Base-by-base conservation (phyloP, 2,888 invertebrate species). In the Sarcophaga subvicina region DNA sequence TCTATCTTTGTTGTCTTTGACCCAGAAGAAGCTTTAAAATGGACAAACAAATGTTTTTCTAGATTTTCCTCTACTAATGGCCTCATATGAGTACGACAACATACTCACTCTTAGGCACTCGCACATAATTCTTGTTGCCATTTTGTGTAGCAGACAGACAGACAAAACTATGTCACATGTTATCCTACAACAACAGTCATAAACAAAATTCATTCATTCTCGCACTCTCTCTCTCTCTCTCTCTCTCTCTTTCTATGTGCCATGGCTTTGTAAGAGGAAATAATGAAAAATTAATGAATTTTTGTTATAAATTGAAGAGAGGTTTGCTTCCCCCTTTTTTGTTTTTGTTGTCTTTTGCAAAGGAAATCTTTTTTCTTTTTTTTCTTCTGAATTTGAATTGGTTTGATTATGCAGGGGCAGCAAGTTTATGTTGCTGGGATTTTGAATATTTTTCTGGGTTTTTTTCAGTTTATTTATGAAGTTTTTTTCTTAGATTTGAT, bases 281-380 rank as follows among this genome's bases (percentile, higher is more conserved):
- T 86, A 82, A 86, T 79, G 75, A 86, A 82, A 82, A 82, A 76
- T 82, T 86, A 82, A 86, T 86, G 82, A 79, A 79, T 79, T 78
- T 75, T 54, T 70, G 47, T 27, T 60, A 69, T 64, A 73, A 79
- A 84, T 80, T 76, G 64, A 64, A 47, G 71, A 60, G 49, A 69
- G 75, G 69, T 37, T 71, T 45, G 45, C 37, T 8, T 6, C 8
- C 8, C 2, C 37, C 0, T 1, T 47, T 12, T 45, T 69, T 62
- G 0, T 22, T 20, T 8, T 22, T 22, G 8, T 62, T 22, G 3
- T n/a, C 0, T 63, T 22, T 45, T 22, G 54, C 14, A 72, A 27
- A 69, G 47, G 20, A 73, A 37, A 67, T 78, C 20, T 27, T 73
- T 3, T 22, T 70, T 27, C 0, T 69, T n/a, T 6, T 10, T 25